Percentiles rank a stretch among this genome's conserved stretches.
These are phyloP conservation scores for Drosophila aldrichi DNA, from an alignment of 2,888 invertebrate genomes.

Conservation along the genomic window DNA sequence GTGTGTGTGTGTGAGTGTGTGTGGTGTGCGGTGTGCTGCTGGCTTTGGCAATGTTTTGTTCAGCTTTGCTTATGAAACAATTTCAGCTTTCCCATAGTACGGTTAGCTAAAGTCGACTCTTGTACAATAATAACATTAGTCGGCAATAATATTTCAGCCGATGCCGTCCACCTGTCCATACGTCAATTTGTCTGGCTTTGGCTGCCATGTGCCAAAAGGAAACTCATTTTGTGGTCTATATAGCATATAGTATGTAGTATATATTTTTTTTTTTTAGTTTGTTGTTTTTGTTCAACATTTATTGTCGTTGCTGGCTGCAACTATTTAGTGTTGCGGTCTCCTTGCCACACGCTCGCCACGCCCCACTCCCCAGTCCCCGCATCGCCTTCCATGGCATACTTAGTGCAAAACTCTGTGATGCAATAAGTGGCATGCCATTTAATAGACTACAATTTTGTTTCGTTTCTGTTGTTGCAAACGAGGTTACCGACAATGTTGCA, in stretches of 20 bases:
- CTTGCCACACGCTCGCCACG: conserved; percentile 16
- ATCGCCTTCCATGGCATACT: neutral
- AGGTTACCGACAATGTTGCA: conserved; percentile 30
- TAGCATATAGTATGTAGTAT: too few species aligned
- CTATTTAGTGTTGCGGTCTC: conserved; percentile 33
- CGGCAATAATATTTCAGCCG: conserved; percentile 2
- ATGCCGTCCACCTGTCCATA: conserved; percentile 3
- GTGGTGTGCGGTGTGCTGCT: conserved; percentile 5
- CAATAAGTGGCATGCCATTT: conserved; percentile 69
- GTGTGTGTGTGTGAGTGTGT: neutral
- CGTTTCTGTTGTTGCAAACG: conserved; percentile 29
- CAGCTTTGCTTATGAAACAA: conserved; percentile 15
- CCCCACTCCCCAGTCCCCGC: neutral
- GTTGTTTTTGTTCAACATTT: conserved; percentile 31
- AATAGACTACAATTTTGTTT: conserved; percentile 67
- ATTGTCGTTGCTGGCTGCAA: conserved; percentile 29
- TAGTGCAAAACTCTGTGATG: conserved; percentile 39
- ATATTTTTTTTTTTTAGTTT: neutral
- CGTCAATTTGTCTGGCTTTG: conserved; percentile 7
- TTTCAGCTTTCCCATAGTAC: conserved; percentile 30
- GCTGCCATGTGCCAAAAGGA: conserved; percentile 36
- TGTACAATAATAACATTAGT: conserved; percentile 31
- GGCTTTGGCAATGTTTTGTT: neutral
- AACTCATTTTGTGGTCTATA: conserved; percentile 45
- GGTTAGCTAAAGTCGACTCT: conserved; percentile 24